phyloP scores from a whole-genome alignment of 1,140 invertebrate genomes.

The Trigoniulus corallinus region DNA sequence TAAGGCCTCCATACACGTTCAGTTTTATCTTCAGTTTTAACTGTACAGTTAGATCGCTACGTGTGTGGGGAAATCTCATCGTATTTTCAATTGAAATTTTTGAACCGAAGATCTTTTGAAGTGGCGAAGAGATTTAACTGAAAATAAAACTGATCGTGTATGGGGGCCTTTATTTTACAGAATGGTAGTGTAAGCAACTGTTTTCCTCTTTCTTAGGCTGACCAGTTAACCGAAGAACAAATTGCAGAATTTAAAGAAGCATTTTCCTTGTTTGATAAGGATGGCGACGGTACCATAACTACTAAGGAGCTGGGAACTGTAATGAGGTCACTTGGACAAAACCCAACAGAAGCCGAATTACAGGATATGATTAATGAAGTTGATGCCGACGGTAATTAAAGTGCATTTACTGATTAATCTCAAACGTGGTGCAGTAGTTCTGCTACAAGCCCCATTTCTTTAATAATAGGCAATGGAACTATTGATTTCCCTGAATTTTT shows the following conservation, averaged over 20 bases:
- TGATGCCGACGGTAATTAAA: constrained; percentile 84
- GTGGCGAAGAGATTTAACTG: too few relatives aligned
- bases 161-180: too few relatives aligned
- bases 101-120: too few relatives aligned
- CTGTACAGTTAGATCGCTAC: too few relatives aligned
- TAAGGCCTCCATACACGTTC: too few relatives aligned
- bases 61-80: too few relatives aligned
- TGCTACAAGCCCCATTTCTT: not conserved
- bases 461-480: constrained; percentile 73
- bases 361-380: constrained; percentile 99
- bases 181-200: too few relatives aligned
- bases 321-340: constrained; percentile 96
- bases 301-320: constrained; percentile 99
- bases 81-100: too few relatives aligned
- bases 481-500: constrained; percentile 99
- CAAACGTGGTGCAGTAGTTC: too few relatives aligned
- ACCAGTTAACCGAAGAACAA: constrained; percentile 95
- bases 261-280: constrained; percentile 98
- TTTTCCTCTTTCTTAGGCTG: constrained; percentile 69
- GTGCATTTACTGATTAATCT: too few relatives aligned
- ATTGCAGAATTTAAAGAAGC: constrained; percentile 98
- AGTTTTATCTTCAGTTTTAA: too few relatives aligned
- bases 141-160: too few relatives aligned
- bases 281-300: constrained; percentile 98
- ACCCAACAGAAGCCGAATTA: constrained; percentile 97